phyloP scores from a whole-genome alignment of 2,888 invertebrate species.

The Macrostomum cliftonense region DNA sequence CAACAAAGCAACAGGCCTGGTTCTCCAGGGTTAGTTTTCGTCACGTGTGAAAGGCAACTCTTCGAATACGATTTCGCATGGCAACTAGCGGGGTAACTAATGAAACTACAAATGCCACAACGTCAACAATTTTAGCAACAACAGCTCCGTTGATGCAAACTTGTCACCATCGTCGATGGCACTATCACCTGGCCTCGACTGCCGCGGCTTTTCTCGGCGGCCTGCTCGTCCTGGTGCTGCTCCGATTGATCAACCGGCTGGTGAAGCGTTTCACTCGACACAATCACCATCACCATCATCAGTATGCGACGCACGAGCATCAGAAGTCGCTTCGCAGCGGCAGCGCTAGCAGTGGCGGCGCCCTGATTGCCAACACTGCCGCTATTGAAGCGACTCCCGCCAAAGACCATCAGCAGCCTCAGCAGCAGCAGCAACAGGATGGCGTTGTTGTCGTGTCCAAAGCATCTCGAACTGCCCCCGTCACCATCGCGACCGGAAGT shows the following conservation, averaged over 20 bases:
- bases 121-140: too few species aligned
- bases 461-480: background rate
- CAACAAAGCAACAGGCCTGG: too few species aligned
- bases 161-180: constrained; percentile 44
- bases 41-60: too few species aligned
- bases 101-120: too few species aligned
- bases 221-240: constrained; percentile 71
- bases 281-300: too few species aligned
- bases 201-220: constrained; percentile 86
- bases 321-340: background rate
- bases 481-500: background rate
- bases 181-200: constrained; percentile 68
- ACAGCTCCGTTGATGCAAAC: too few species aligned
- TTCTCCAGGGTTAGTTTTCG: too few species aligned
- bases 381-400: background rate
- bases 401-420: too few species aligned
- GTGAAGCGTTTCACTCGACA: background rate
- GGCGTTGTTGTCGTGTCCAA: background rate
- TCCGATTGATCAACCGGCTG: constrained; percentile 76
- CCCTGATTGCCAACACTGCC: too few species aligned
- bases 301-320: background rate
- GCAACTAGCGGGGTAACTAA: too few species aligned
- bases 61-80: too few species aligned
- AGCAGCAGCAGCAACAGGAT: background rate
- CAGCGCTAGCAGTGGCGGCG: background rate